Evolutionary conservation across 2,113 vertebrate genomes (phyloP).

Genomic region (Microtus pennsylvanicus): DNA sequence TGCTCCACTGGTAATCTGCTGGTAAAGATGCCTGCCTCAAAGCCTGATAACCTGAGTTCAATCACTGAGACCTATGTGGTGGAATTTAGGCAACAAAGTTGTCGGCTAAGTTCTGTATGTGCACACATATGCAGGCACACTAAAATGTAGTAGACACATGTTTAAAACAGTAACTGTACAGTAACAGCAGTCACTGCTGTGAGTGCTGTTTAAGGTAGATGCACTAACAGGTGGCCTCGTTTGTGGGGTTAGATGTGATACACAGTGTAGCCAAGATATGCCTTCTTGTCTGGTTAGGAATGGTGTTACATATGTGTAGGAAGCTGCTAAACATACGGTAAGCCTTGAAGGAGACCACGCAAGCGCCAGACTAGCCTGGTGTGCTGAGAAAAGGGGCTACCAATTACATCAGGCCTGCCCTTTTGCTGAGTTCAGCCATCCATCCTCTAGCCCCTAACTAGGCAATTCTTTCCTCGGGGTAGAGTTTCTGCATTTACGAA

Average conservation of each 20-base stretch:
- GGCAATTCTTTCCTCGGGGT: not conserved
- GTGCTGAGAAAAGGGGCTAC: not conserved
- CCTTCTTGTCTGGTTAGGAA: conserved; percentile 11
- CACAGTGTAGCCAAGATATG: not conserved
- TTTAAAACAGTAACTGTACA: not conserved
- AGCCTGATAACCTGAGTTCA: not conserved
- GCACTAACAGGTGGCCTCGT: not conserved
- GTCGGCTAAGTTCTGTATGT: not conserved
- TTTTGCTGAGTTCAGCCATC: not conserved
- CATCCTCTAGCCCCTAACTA: not conserved
- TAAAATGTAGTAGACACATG: not conserved
- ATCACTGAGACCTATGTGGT: not conserved
- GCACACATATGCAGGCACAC: not conserved
- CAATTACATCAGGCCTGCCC: not conserved
- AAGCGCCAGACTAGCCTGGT: not conserved
- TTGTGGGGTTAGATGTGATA: not conserved
- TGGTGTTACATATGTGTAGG: not conserved
- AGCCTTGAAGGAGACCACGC: not conserved
- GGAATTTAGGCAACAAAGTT: not conserved
- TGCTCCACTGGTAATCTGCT: not conserved
- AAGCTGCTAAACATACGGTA: not conserved
- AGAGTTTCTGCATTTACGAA: conserved; percentile 42
- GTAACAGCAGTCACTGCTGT: not conserved
- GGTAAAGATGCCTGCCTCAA: not conserved
- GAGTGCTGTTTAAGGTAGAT: not conserved